Base-by-base conservation (phyloP, 2,888 invertebrate genomes). In the Lymantria dispar region DNA sequence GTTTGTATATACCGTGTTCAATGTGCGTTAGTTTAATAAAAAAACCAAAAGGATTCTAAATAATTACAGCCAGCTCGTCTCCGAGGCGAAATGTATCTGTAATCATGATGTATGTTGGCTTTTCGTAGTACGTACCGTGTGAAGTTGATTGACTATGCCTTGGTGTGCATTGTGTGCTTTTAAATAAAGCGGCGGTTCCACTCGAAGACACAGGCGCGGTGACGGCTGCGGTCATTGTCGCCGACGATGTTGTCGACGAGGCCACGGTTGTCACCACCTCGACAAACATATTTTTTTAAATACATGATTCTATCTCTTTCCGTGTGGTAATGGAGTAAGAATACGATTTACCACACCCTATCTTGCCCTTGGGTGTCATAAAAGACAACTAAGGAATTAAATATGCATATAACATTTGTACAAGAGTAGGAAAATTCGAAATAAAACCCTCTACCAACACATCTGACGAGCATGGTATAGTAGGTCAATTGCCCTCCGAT, bases 221-320 rank as follows among this genome's bases (percentile, higher is more conserved):
- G 50, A 74, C 64, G 0, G 81, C 55, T 0, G 80, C 54, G 8
- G 82, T 76, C 62, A 75, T 74, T 0, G 80, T 76, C 0, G 78
- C 55, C 0, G 85, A 65, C 1, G 75, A 58, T 0, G 82, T 72
- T 0, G 80, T 74, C 0, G 85, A 81, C 0, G 83, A 77, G 8
- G 85, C 85, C 12, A 73, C 71, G 1, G 85, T 83, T 8, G 83
- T 84, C 54, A 85, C 80, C 66, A 84, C 83, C 86, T 83, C 52
- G 3, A 10, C 1, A 33, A 5, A 8, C 8, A 33, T 22, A 3
- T 3, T 22, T 22, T 22, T 22, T 22, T 22, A 3, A 22, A 22
- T 22, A 22, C 22, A 22, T n/a, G n/a, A n/a, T n/a, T n/a, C n/a
- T n/a, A n/a, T n/a, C n/a, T n/a, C n/a, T n/a, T n/a, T n/a, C n/a